Base-by-base conservation (phyloP, 2,888 invertebrate species). In the Eledone cirrhosa region DNA sequence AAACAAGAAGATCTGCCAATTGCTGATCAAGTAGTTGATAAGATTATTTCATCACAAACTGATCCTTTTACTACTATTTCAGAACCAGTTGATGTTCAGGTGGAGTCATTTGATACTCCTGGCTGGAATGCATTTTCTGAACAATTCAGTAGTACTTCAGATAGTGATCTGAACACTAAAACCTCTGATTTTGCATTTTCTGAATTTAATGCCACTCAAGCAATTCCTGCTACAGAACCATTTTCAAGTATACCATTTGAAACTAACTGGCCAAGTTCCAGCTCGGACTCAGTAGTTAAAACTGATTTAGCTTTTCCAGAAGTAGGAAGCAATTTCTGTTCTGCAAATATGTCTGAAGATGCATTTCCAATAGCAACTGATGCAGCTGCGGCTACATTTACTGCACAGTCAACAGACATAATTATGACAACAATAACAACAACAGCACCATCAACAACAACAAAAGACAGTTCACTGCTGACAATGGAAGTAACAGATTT, bases 271-370 rank as follows among this genome's bases (percentile, higher is more conserved):
- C 41, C 41, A 2, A 3, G 41, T 41, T 41, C 41, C 5, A 11
- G 5, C 41, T 41, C 41, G 11, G 41, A 41, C 41, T 41, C 41
- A 3, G 41, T 11, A 41, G 41, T 41, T 41, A 41, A 41, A 41
- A 41, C 41, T 41, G 41, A 41, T 22, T n/a, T 41, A 14, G 33
- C 72, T 3, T 72, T 72, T 22, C 31, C 72, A 33, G 72, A 31
- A 22, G 22, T 41, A 41, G 72, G 22, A 13, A 72, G 41, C 31
- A 31, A 41, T 41, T 72, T 72, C 7, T 19, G 33, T 41, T 72
- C 72, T 33, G 72, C 72, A 14, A 33, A 33, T 41, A 72, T 72
- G 72, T 72, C 72, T n/a, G 69, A 72, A 72, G 33, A 31, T 14
- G 3, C 41, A 14, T 33, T 72, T 41, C 72, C 72, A 33, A 5